Evolutionary conservation across 2,113 vertebrate genomes (phyloP).

Genomic region (Xerus inauris): DNA sequence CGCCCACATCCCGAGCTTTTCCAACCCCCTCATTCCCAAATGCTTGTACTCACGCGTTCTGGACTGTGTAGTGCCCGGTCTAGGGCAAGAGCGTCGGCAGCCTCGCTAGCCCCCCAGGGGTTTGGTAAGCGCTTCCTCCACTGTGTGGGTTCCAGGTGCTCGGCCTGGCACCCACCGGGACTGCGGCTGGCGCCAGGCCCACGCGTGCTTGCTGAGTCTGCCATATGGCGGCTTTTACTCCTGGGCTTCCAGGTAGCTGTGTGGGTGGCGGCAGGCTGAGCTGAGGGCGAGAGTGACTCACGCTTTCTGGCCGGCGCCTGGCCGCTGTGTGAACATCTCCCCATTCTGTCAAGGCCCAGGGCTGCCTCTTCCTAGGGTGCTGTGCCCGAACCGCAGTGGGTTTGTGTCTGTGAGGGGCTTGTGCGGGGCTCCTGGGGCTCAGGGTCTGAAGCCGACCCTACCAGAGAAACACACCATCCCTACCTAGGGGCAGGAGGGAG

Average conservation of each 20-base stretch:
- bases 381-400: rapidly evolving
- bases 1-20: background rate
- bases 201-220: background rate
- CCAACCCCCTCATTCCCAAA: background rate
- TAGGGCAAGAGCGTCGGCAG: too few species aligned
- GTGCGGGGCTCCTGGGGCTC: background rate
- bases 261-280: background rate
- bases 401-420: background rate
- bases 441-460: rapidly evolving
- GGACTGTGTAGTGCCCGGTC: too few species aligned
- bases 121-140: background rate
- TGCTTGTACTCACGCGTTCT: too few species aligned
- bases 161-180: background rate
- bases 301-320: background rate
- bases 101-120: too few species aligned
- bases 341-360: background rate
- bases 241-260: background rate
- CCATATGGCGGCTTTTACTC: background rate
- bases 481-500: background rate
- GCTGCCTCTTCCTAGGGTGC: too few species aligned
- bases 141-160: background rate
- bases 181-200: background rate
- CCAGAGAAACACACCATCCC: background rate
- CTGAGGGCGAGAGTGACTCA: background rate
- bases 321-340: background rate